A percentile compares a stretch with the other conserved stretches of the same genome.
Conservation (phyloP, 2,113 vertebrate genomes). For the Ammospiza caudacuta region DNA sequence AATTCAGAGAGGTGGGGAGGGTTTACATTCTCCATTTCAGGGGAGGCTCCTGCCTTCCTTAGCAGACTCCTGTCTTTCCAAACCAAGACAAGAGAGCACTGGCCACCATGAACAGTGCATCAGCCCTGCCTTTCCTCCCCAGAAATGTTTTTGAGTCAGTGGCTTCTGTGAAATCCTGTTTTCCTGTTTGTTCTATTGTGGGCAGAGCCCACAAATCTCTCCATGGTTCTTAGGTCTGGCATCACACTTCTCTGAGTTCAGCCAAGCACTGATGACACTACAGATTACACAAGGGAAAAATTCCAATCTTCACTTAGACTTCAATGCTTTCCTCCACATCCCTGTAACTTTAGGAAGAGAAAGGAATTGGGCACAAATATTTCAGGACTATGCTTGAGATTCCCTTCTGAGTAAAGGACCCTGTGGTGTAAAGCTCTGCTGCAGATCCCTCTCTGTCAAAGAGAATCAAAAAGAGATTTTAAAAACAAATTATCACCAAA, state of each 20-base stretch:
- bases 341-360: background rate
- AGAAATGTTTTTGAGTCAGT: background rate
- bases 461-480: background rate
- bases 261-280: background rate
- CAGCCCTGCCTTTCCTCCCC: background rate
- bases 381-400: background rate
- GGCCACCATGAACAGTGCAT: background rate
- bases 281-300: background rate
- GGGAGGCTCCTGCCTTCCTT: no score
- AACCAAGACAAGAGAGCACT: background rate
- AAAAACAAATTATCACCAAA: background rate
- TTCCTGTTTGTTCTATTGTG: background rate
- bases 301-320: background rate
- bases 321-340: background rate
- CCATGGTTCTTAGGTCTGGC: background rate
- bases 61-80: no score
- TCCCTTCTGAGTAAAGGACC: background rate
- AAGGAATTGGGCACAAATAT: background rate
- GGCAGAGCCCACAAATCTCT: background rate
- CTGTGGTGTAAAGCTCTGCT: background rate
- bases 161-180: background rate
- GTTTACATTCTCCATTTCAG: no score
- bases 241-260: background rate
- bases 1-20: no score
- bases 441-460: background rate